Conservation (phyloP, 2,797 vertebrate genomes). For the Hemitrygon akajei region DNA sequence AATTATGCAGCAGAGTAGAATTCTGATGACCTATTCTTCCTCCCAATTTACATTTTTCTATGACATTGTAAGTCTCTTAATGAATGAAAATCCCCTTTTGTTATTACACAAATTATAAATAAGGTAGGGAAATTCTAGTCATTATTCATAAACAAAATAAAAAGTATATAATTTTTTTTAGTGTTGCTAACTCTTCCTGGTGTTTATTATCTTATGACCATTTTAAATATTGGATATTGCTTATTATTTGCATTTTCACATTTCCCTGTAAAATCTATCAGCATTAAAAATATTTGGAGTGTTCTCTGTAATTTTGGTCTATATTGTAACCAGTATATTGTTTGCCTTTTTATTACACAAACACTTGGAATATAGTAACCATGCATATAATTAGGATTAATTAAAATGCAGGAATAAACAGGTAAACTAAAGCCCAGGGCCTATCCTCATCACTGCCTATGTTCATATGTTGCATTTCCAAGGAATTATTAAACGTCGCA, state of each 20-base stretch:
- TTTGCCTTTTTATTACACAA: not conserved
- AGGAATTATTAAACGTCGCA: not conserved
- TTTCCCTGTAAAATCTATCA: not conserved
- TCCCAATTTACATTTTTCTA: no score
- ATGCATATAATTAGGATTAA: not conserved
- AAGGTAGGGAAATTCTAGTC: not conserved
- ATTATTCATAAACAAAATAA: not conserved
- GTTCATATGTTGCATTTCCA: not conserved
- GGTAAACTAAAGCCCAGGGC: not conserved
- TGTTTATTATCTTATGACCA: not conserved
- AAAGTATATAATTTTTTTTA: not conserved
- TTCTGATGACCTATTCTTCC: no score
- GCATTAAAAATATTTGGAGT: not conserved
- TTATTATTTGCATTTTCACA: not conserved
- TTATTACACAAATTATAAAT: no score
- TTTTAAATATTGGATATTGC: not conserved
- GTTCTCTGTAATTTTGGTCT: not conserved
- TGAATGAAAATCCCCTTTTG: no score
- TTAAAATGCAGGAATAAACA: not conserved
- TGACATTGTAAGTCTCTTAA: no score
- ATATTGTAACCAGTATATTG: not conserved
- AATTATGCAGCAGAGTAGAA: no score
- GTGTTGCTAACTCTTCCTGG: not conserved
- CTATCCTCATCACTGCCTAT: not conserved
- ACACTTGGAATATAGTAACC: not conserved